phyloP scores from a whole-genome alignment of 2,113 vertebrate genomes.

The Pedetes capensis region DNA sequence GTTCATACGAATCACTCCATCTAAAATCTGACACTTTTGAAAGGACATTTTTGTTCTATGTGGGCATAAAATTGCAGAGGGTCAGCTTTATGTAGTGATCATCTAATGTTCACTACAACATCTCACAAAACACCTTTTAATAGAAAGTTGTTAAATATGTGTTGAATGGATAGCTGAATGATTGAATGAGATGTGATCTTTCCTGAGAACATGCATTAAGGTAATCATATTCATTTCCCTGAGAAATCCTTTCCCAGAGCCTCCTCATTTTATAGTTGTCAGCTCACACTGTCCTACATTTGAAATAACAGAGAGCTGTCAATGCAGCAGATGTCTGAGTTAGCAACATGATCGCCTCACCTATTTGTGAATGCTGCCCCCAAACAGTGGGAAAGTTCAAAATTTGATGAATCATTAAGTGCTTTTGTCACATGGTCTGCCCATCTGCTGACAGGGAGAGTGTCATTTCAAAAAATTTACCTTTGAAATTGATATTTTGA shows the following conservation, averaged over 20 bases:
- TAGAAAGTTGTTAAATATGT: not conserved
- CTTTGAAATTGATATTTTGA: not conserved
- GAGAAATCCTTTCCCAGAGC: not conserved
- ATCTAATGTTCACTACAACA: not conserved
- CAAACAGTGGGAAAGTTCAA: not conserved
- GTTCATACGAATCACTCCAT: conserved; percentile 70
- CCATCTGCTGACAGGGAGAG: conserved; percentile 38
- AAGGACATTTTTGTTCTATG: not conserved
- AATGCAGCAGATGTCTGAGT: conserved; percentile 46
- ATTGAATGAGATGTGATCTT: not conserved
- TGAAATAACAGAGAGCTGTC: conserved; percentile 41
- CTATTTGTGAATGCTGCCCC: conserved; percentile 25
- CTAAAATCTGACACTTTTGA: conserved; percentile 61
- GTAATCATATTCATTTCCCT: not conserved
- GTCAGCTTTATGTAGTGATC: not conserved
- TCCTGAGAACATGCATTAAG: not conserved
- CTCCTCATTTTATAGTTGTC: not conserved
- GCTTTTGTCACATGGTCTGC: conserved; percentile 31
- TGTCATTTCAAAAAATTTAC: not conserved
- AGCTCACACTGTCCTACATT: conserved; percentile 23
- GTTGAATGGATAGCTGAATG: not conserved
- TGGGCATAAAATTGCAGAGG: not conserved
- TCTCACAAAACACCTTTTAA: not conserved
- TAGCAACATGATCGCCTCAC: not conserved
- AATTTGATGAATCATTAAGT: conserved; percentile 46